These are phyloP conservation scores for Perdita meconis DNA, from an alignment of 2,888 invertebrate species.

Conservation along the genomic window DNA sequence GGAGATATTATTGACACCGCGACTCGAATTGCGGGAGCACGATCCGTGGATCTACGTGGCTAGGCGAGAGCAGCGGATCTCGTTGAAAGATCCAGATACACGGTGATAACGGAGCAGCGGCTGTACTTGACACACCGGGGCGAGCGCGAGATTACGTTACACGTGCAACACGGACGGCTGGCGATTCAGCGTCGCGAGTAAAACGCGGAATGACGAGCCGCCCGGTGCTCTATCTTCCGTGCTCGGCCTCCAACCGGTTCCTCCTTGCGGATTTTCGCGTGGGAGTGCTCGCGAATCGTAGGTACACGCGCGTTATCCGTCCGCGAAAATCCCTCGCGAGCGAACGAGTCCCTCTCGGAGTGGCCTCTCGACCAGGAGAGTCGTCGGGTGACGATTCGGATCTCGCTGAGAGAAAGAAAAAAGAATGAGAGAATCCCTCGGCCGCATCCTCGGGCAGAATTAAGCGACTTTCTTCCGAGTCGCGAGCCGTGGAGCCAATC, in stretches of 20 bases:
- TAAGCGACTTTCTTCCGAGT: conserved; percentile 46
- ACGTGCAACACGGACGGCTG: conserved; percentile 61
- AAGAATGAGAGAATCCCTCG: not conserved
- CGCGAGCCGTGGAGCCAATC: conserved; percentile 45
- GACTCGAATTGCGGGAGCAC: conserved; percentile 43
- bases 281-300: conserved; percentile 51
- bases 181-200: conserved; percentile 55
- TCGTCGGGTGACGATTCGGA: not conserved
- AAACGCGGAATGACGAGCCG: conserved; percentile 60
- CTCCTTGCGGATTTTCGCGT: conserved; percentile 53
- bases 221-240: conserved; percentile 44
- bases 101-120: conserved; percentile 59
- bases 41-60: conserved; percentile 41
- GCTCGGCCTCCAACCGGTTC: conserved; percentile 60
- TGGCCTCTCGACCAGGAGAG: not conserved
- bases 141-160: conserved; percentile 67
- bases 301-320: conserved; percentile 37
- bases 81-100: conserved; percentile 66
- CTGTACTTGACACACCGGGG: conserved; percentile 65
- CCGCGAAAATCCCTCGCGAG: conserved; percentile 3
- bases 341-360: conserved; percentile 3
- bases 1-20: conserved; percentile 62
- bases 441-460: conserved; percentile 20
- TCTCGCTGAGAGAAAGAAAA: not conserved
- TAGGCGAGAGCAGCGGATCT: conserved; percentile 47